Evolutionary conservation across 2,113 vertebrate species (phyloP), one percentile per base, ranked within the genome.

Genomic region (Empidonax alnorum): DNA sequence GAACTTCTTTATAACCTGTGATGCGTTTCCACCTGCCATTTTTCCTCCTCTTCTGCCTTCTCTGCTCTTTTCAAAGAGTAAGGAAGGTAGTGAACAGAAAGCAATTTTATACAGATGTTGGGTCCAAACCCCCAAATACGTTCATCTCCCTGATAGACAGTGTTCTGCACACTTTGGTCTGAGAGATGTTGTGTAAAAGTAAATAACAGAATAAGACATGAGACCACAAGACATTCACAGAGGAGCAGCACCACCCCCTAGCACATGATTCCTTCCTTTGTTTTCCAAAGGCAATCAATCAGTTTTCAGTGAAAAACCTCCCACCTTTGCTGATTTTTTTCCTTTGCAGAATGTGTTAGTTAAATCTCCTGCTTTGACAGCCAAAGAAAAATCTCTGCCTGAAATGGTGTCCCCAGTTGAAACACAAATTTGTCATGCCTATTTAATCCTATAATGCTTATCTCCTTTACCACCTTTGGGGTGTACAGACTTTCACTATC

Each of bases 401-500:
- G 81, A 92, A 87, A 87, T 84, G 8, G 39, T 80, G 77, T 90
- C 39, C 76, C 69, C 23, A 63, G 7, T 41, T 93, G 83, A 87
- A 95, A 84, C 22, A 85, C 61, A 83, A 91, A 95, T 82, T 80
- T 86, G 35, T 44, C 75, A 71, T 94, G 80, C 42, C 35, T 79
- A 85, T 97, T 82, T 95, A 97, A 96, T 78, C 87, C 94, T 94
- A 41, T 95, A 96, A 95, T 53, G 76, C 76, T 96, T 96, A 96
- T 94, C 95, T 96, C 28, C 73, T 92, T 83, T 79, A 53, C 55
- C 91, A 94, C 75, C 85, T 94, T 90, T 95, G 61, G 81, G 80
- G 67, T 76, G 44, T 73, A 84, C 50, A 92, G 94, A 65, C 82
- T 94, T 96, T 90, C 42, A 28, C 49, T 87, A 96, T 94, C 94